Evolutionary conservation across 2,888 invertebrate species (phyloP), one percentile per base, ranked within the genome.

Genomic region (Harpalus rufipes): DNA sequence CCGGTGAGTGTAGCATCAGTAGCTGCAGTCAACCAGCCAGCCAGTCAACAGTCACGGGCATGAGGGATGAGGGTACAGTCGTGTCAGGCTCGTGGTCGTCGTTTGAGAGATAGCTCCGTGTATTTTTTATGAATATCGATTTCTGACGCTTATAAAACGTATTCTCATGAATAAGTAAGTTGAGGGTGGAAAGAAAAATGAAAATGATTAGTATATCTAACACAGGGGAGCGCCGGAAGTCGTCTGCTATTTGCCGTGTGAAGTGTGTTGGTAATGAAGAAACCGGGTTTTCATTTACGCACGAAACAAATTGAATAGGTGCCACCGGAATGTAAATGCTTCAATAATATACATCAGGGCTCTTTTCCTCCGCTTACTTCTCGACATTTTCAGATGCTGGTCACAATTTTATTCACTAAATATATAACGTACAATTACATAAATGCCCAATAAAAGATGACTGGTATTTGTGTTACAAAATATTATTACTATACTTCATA

Each of bases 81-180:
- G 21, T 83, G 82, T 74, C 74, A 83, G 59, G 58, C 74, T 59
- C 59, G 51, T 74, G 82, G 74, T 63, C 76, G 84, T 76, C 76
- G 78, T 84, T 84, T 84, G 84, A 84, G 84, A 84, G 84, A 84
- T 84, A 78, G 78, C 84, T 78, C 63, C 56, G 41, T 84, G 84
- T 84, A 84, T 84, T 84, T 84, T 84, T 84, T 78, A 84, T 84
- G 84, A 84, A 84, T 78, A 84, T 84, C 84, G 84, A 84, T 84
- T 84, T 84, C 32, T 41, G 76, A 84, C 78, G 84, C 65, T 63
- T 76, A 78, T 84, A 84, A 84, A 84, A 84, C 74, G 76, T 84
- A 84, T 82, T 84, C 78, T 78, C 51, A 76, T 84, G 61, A 84
- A 76, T 78, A 76, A 84, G 84, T 78, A 63, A 44, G 51, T 21